These are phyloP conservation scores for Ochropleura leucogaster DNA, from an alignment of 2,888 invertebrate species.

Conservation along the genomic window DNA sequence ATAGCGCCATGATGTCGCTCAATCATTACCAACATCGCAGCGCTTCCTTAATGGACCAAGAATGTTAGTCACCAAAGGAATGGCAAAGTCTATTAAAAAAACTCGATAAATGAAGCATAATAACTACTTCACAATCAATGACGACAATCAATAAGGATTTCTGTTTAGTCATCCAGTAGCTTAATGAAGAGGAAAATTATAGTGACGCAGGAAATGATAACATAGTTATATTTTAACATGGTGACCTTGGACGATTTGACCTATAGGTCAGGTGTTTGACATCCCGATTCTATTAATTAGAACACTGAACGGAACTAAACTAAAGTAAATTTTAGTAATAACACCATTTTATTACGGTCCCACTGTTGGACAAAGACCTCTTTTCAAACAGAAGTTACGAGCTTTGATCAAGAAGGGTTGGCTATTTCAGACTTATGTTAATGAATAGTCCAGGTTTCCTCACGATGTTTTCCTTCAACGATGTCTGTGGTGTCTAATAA, in stretches of 20 bases:
- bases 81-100: neutral
- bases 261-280: neutral
- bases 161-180: neutral
- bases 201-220: neutral
- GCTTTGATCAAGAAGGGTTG: too few relatives aligned
- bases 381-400: too few relatives aligned
- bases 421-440: too few relatives aligned
- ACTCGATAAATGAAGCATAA: slow-evolving; percentile 14
- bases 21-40: slow-evolving; percentile 1
- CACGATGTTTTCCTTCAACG: too few relatives aligned
- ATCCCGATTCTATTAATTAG: neutral
- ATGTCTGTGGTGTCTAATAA: too few relatives aligned
- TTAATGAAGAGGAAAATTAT: slow-evolving; percentile 28
- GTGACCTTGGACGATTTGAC: slow-evolving; percentile 21
- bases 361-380: too few relatives aligned
- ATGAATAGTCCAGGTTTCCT: too few relatives aligned
- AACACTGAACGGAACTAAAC: neutral
- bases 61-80: slow-evolving; percentile 9
- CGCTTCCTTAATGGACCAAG: slow-evolving; percentile 11
- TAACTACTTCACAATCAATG: slow-evolving; percentile 1
- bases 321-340: neutral
- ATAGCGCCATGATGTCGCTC: slow-evolving; percentile 16
- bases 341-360: too few relatives aligned
- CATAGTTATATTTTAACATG: slow-evolving; percentile 6
- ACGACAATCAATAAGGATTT: slow-evolving; percentile 5